Percentiles rank a stretch among this genome's conserved stretches.
phyloP scores from a whole-genome alignment of 2,888 invertebrate genomes.

The Acanthosepion esculentum region DNA sequence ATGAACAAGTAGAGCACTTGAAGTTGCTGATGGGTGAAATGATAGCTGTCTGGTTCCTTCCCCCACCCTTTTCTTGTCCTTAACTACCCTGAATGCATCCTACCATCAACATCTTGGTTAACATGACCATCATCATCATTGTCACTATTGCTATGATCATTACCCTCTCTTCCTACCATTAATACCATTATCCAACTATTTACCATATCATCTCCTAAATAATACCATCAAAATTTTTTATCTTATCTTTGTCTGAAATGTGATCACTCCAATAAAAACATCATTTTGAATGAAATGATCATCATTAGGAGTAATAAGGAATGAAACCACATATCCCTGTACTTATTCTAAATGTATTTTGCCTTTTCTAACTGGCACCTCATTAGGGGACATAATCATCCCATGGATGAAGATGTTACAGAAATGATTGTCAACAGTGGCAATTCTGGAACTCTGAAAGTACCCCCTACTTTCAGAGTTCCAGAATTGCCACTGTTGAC shows the following conservation, averaged over 20 bases:
- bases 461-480: no score
- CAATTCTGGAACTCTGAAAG: no score
- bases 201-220: neutral
- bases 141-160: neutral
- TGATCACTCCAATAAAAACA: neutral
- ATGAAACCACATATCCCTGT: neutral
- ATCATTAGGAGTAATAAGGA: neutral
- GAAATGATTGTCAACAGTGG: neutral
- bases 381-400: neutral
- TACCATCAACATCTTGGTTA: neutral
- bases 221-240: no score
- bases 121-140: neutral
- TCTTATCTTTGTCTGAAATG: neutral
- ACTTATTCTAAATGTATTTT: neutral
- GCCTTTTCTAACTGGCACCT: neutral
- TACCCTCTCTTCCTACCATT: neutral
- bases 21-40: neutral
- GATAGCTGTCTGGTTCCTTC: neutral
- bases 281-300: neutral
- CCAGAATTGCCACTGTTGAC: no score
- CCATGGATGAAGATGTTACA: neutral
- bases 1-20: neutral
- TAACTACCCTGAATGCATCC: neutral
- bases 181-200: neutral
- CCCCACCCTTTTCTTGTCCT: neutral